phyloP scores from a whole-genome alignment of 2,888 invertebrate species.

The Epistrophe grossulariae region DNA sequence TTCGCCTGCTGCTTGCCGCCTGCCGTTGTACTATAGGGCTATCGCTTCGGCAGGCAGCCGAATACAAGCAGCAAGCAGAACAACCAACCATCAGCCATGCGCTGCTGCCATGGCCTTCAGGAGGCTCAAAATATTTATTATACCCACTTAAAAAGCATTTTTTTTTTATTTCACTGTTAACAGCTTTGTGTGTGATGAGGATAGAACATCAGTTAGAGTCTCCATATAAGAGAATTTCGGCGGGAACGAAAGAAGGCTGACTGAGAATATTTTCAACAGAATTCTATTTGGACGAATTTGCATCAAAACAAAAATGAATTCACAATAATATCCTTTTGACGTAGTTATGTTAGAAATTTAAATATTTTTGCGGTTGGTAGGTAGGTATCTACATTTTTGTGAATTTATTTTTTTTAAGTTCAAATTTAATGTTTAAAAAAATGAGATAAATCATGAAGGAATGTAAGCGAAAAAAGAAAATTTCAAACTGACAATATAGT shows the following conservation, averaged over 20 bases:
- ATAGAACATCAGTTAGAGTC: background rate
- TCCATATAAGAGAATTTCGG: background rate
- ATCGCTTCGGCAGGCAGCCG: background rate
- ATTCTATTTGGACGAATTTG: constrained; percentile 60
- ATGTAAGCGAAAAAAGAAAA: too few species aligned
- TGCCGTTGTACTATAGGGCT: background rate
- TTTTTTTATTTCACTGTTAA: constrained; percentile 20
- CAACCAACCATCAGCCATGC: constrained; percentile 11
- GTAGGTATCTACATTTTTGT: background rate
- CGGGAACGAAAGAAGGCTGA: background rate
- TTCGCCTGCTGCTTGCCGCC: constrained; percentile 41
- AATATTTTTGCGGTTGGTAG: background rate
- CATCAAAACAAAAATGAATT: constrained; percentile 58
- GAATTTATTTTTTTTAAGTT: background rate
- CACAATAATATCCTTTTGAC: constrained; percentile 13
- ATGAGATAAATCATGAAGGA: too few species aligned
- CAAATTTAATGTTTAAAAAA: too few species aligned
- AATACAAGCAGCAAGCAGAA: background rate
- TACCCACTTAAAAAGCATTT: constrained; percentile 54
- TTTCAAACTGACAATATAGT: too few species aligned
- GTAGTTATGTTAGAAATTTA: constrained; percentile 21
- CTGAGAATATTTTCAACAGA: constrained; percentile 34
- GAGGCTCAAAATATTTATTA: constrained; percentile 61
- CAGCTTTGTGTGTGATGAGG: constrained; percentile 27
- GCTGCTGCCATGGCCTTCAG: constrained; percentile 61